A percentile compares a stretch with the other conserved stretches of the same genome.
These are phyloP conservation scores for Oryzias celebensis DNA, from an alignment of 2,113 vertebrate genomes.

Conservation along the genomic window DNA sequence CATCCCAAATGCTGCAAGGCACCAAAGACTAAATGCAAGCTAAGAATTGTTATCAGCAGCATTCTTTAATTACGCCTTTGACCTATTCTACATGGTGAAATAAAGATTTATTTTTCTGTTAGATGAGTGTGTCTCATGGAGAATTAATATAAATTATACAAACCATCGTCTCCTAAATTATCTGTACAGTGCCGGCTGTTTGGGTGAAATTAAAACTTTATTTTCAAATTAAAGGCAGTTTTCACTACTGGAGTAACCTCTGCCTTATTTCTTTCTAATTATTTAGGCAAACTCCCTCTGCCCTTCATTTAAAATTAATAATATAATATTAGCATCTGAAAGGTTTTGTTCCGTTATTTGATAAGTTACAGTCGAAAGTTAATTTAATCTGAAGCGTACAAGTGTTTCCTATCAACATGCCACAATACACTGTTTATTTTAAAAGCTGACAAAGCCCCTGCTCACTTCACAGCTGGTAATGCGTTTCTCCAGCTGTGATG, in stretches of 20 bases:
- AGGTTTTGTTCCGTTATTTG: conserved; percentile 29
- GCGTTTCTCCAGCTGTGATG: conserved; percentile 33
- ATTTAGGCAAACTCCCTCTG: conserved; percentile 19
- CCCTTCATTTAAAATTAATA: conserved; percentile 20
- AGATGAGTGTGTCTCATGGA: conserved; percentile 22
- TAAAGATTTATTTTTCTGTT: conserved; percentile 15
- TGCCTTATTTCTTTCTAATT: conserved; percentile 30
- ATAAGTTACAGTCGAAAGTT: conserved; percentile 13
- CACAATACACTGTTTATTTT: conserved; percentile 4
- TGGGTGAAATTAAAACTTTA: conserved; percentile 42
- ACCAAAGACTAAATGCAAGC: conserved; percentile 28
- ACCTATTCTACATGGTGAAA: conserved; percentile 1
- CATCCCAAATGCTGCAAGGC: conserved; percentile 49
- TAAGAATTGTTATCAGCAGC: conserved; percentile 14
- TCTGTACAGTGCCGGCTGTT: conserved; percentile 65
- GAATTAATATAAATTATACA: conserved; percentile 13
- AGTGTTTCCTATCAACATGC: conserved; percentile 8
- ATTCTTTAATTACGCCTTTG: conserved; percentile 10
- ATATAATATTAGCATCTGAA: conserved; percentile 10
- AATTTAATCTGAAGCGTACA: conserved; percentile 10
- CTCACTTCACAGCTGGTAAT: conserved; percentile 21
- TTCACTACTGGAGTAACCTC: conserved; percentile 19
- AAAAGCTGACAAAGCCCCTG: background rate
- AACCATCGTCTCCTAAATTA: conserved; percentile 20
- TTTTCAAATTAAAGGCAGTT: conserved; percentile 3